A percentile compares a stretch with the other conserved stretches of the same genome.
Conservation (phyloP, 2,113 vertebrate genomes). For the Atractosteus spatula region DNA sequence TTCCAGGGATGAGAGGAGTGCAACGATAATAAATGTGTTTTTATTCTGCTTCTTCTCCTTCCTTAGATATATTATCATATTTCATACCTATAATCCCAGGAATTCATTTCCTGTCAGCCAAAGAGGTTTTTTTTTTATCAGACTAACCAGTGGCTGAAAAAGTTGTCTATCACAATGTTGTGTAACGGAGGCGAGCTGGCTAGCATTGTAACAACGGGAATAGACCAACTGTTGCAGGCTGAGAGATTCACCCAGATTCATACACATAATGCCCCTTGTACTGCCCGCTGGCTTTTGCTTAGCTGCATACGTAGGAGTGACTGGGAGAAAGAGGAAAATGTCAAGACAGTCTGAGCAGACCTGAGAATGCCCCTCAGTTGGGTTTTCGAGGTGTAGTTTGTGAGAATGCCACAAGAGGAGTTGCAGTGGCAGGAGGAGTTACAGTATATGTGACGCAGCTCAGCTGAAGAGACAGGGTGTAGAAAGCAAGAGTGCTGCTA, state of each 20-base stretch:
- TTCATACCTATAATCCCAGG: constrained; percentile 27
- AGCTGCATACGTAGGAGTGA: too few species aligned
- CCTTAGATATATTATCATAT: constrained; percentile 26
- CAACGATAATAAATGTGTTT: constrained; percentile 17
- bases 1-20: constrained; percentile 9
- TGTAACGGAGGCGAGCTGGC: background rate
- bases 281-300: too few species aligned
- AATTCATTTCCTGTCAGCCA: constrained; percentile 14
- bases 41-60: background rate
- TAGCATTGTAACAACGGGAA: background rate
- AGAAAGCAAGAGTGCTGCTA: too few species aligned
- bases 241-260: background rate
- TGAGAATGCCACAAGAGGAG: too few species aligned
- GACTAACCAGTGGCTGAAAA: constrained; percentile 10
- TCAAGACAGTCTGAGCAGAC: too few species aligned
- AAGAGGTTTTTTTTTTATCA: constrained; percentile 21
- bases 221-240: background rate
- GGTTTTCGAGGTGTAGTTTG: too few species aligned
- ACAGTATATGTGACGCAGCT: too few species aligned
- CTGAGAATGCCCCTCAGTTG: too few species aligned
- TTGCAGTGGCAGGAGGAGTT: too few species aligned
- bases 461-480: too few species aligned
- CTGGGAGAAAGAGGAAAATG: too few species aligned
- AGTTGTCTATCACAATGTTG: constrained; percentile 1
- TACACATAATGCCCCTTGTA: too few species aligned